Evolutionary conservation across 2,113 vertebrate genomes (phyloP).

Genomic region (Chroicocephalus ridibundus): DNA sequence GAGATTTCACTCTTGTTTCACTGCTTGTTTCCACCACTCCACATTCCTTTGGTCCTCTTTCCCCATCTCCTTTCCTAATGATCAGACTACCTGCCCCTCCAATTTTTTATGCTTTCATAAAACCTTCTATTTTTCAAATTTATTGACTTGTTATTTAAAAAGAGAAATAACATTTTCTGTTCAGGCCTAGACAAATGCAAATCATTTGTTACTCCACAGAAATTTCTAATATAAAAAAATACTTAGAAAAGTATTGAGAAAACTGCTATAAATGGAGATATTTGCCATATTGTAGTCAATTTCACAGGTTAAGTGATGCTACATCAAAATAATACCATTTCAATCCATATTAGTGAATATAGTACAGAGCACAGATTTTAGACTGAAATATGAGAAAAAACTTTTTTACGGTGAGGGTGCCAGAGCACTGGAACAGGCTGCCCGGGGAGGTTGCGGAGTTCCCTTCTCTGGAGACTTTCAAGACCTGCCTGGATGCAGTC

Average conservation of each 20-base stretch:
- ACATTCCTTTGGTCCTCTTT: background rate
- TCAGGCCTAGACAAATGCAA: background rate
- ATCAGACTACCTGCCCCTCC: background rate
- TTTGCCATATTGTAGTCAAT: background rate
- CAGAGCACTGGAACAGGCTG: too few species aligned
- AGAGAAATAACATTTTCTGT: background rate
- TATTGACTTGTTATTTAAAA: background rate
- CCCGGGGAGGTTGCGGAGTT: too few species aligned
- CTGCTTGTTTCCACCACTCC: background rate
- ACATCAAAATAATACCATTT: background rate
- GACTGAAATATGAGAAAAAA: background rate
- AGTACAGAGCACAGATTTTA: background rate
- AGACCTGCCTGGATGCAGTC: too few species aligned
- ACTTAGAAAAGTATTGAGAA: background rate
- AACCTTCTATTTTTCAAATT: background rate
- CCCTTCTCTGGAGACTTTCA: too few species aligned
- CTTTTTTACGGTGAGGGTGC: too few species aligned
- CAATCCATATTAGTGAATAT: background rate
- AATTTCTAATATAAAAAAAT: background rate
- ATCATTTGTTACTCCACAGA: background rate
- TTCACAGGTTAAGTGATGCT: background rate
- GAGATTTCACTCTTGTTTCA: background rate
- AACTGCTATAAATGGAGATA: background rate
- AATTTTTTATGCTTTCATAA: background rate
- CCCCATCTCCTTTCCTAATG: background rate